Evolutionary conservation across 2,113 vertebrate species (phyloP), one percentile per base, ranked within the genome.

Genomic region (Ceuthmochares aereus): DNA sequence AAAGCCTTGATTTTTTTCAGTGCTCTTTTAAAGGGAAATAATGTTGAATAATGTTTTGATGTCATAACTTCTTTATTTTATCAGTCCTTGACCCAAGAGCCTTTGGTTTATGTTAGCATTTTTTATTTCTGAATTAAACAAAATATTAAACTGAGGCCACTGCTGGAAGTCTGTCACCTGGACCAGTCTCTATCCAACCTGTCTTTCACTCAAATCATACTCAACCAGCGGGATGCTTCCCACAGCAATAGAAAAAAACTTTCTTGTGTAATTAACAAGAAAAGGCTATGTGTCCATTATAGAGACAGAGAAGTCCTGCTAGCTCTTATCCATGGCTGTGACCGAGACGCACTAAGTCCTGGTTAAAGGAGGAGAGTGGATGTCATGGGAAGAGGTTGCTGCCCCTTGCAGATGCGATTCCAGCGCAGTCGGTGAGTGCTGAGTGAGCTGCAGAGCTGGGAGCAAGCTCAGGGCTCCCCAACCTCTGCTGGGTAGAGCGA

Each of bases 1-100:
- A 98, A 98, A 98, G 96, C 97, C 97, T 98, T 98, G 98, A 97
- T 97, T 98, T 98, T 98, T 98, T 96, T 92, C 94, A 97, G 96
- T 96, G 97, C 97, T 97, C 97, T 98, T 96, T 97, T 97, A 94
- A 97, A 96, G 95, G 91, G 90, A 96, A 92, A 87, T 77, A 37
- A 70, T 40, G 29, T 79, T 63, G 67, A 84, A 72, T 80, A 69
- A 73, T 54, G 75, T 93, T 96, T 96, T 72, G 81, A 68, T 81
- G 89, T 85, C 26, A 18, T 92, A 88, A 87, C 70, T 76, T 86
- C 54, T 58, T 89, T 72, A 32, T 29, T 92, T 89, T 82, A 49
- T 86, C 36, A 79, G 78, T 69, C 30, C 47, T 87, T 70, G 32
- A 59, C 26, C 63, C 52, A 14, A 76, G 72, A 89, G 12, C 34